Percentiles rank a stretch among this genome's conserved stretches.
These are phyloP conservation scores for Pammene fasciana DNA, from an alignment of 2,888 invertebrate species.

Conservation along the genomic window DNA sequence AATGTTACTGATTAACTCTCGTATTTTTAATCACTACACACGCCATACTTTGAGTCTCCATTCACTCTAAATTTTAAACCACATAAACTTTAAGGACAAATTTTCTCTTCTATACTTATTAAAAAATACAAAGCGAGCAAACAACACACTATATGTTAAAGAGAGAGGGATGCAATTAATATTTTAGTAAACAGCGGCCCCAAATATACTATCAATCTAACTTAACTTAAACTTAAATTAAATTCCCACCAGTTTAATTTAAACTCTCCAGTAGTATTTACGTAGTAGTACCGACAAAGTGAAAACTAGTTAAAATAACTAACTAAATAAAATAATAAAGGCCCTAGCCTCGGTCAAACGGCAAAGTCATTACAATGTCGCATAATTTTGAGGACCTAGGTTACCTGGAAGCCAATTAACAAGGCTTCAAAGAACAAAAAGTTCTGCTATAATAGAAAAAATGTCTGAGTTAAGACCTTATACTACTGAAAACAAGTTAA, in stretches of 20 bases:
- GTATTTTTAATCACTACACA: no score
- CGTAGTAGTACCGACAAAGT: no score
- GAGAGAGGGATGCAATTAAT: neutral
- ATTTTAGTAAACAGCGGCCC: neutral
- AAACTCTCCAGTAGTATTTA: no score
- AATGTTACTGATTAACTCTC: no score
- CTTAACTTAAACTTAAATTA: neutral
- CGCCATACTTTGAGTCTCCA: no score
- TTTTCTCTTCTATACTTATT: no score
- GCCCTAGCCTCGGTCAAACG: neutral
- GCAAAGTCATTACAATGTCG: slow-evolving; percentile 22
- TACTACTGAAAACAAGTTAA: neutral
- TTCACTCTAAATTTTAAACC: no score
- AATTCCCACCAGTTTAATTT: neutral
- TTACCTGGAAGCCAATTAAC: neutral
- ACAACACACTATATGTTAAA: no score
- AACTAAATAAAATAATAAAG: slow-evolving; percentile 11
- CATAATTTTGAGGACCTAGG: slow-evolving; percentile 24
- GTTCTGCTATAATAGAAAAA: neutral
- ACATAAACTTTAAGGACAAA: no score
- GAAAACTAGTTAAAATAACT: neutral
- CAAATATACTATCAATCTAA: neutral
- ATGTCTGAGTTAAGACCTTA: neutral
- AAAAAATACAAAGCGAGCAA: no score
- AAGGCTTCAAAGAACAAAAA: neutral